Base-by-base conservation (phyloP, 2,797 vertebrate genomes). In the Darevskia mixta region DNA sequence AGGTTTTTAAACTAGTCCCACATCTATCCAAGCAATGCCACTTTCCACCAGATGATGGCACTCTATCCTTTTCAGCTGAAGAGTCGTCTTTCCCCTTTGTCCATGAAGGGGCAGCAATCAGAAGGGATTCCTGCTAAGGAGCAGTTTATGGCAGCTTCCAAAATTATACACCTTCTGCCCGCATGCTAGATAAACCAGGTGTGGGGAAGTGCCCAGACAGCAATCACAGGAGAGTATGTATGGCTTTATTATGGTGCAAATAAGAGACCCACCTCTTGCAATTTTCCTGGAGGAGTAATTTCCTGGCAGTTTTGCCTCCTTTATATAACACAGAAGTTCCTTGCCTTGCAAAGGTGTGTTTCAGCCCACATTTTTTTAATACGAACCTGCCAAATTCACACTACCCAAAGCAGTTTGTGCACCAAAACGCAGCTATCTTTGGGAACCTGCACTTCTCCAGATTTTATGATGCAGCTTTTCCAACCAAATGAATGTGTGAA, bases 21-120 rank as follows among this genome's bases (percentile, higher is more conserved):
- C 45, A 17, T 32, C 32, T 35, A 29, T 55, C 13, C 29, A 13
- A 83, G 20, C n/a, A 3, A 15, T 61, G 15, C 25, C 27, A 0
- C 29, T 32, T 82, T n/a, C 43, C 35, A 43, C 72, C 88, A 43
- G 79, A 11, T 82, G 88, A 29, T 35, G 84, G 84, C 20, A 17
- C 27, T n/a, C 32, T 32, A 25, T 25, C 25, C 27, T 49, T 7
- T 45, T 8, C 8, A 3, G 38, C 8, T 27, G 2, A 27, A 13
- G 17, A 38, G 17, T 1, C 11, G 5, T 7, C 20, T 27, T 75
- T 84, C 29, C 15, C 8, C 29, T 38, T 72, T 55, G 49, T 55
- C 49, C 13, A 55, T 55, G 49, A 55, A 55, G 49, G 49, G 13
- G 49, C 13, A 55, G 13, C 13, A 55, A 3, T 10, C 4, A 3